Conservation (phyloP, 2,888 invertebrate species). For the Amphipyra tragopoginis region DNA sequence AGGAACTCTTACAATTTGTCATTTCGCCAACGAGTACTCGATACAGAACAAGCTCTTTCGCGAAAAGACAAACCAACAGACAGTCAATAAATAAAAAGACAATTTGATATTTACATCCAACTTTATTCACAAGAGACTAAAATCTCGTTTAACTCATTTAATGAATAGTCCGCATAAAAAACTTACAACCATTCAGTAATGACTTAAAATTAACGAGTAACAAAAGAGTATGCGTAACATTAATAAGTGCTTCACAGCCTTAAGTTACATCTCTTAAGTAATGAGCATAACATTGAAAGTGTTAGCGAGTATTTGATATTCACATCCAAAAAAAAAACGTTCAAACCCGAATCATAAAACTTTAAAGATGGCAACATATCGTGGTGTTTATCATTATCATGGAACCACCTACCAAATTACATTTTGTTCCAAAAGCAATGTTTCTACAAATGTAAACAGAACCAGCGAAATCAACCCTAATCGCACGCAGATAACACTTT, state of each 20-base stretch:
- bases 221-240: slow-evolving; percentile 53
- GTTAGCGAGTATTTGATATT: slow-evolving; percentile 33
- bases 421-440: slow-evolving; percentile 1
- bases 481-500: slow-evolving; percentile 18
- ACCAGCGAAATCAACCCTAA: slow-evolving; percentile 9
- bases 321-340: slow-evolving; percentile 6
- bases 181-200: slow-evolving; percentile 37
- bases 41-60: neutral
- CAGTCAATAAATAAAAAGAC: slow-evolving; percentile 31
- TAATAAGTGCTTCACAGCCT: slow-evolving; percentile 61
- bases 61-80: neutral
- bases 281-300: slow-evolving; percentile 20
- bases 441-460: neutral
- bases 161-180: slow-evolving; percentile 26
- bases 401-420: slow-evolving; percentile 13
- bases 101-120: slow-evolving; percentile 42
- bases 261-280: slow-evolving; percentile 46
- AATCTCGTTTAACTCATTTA: slow-evolving; percentile 40
- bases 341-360: slow-evolving; percentile 9
- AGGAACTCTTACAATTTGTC: too few species aligned
- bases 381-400: slow-evolving; percentile 9
- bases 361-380: slow-evolving; percentile 12
- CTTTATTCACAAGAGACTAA: slow-evolving; percentile 54
- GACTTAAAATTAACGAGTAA: slow-evolving; percentile 46
- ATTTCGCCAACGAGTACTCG: too few species aligned